phyloP scores from a whole-genome alignment of 2,888 invertebrate genomes.

The Drosophila affinis region DNA sequence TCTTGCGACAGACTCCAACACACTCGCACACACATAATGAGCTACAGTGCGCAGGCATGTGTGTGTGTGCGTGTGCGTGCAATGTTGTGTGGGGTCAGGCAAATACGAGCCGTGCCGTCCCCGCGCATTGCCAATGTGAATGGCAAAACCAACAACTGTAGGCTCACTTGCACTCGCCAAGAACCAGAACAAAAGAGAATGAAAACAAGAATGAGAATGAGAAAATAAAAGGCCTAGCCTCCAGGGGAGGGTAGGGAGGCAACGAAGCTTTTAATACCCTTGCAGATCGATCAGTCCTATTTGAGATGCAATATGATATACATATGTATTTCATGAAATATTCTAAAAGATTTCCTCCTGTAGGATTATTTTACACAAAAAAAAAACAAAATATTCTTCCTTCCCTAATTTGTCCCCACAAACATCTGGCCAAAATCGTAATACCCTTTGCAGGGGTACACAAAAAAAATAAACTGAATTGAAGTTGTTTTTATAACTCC shows the following conservation, averaged over 20 bases:
- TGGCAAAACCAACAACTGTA: constrained; percentile 42
- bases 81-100: constrained; percentile 75
- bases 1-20: constrained; percentile 51
- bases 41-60: neutral
- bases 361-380: neutral
- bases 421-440: neutral
- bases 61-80: constrained; percentile 15
- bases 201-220: constrained; percentile 4
- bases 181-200: constrained; percentile 47
- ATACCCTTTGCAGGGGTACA: neutral
- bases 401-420: neutral
- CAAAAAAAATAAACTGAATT: constrained; percentile 29
- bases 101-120: constrained; percentile 39
- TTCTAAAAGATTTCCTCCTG: neutral
- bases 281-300: neutral
- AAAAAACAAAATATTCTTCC: neutral
- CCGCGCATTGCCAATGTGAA: constrained; percentile 39
- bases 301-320: neutral
- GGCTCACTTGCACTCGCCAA: constrained; percentile 33
- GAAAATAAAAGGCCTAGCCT: neutral
- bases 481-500: constrained; percentile 57
- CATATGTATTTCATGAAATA: neutral
- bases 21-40: constrained; percentile 28
- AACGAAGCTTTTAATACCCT: neutral
- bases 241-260: neutral